phyloP scores from a whole-genome alignment of 2,113 vertebrate genomes.

The Girardinichthys multiradiatus region DNA sequence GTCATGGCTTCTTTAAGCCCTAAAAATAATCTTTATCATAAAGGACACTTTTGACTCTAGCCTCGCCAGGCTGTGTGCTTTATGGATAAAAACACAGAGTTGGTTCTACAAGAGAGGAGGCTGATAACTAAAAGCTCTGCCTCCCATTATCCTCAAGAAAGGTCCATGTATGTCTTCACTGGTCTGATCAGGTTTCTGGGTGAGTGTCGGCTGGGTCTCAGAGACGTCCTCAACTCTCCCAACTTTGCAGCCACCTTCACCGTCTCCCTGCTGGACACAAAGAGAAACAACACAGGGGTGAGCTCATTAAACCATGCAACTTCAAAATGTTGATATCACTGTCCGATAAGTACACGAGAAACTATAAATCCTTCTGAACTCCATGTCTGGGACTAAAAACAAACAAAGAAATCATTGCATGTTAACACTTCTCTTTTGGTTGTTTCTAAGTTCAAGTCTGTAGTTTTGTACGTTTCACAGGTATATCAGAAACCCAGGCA shows the following conservation, averaged over 20 bases:
- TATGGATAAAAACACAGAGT: too few species aligned
- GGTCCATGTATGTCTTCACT: neutral
- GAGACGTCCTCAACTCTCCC: conserved; percentile 86
- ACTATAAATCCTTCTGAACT: conserved; percentile 25
- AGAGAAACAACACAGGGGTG: conserved; percentile 91
- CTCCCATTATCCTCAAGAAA: neutral
- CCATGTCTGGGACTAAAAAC: conserved; percentile 42
- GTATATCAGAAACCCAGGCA: too few species aligned
- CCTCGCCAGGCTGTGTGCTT: too few species aligned
- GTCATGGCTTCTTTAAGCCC: too few species aligned
- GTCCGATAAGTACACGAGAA: neutral
- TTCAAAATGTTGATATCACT: conserved; percentile 9
- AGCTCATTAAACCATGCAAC: conserved; percentile 6
- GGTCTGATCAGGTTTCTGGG: conserved; percentile 87
- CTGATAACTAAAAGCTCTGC: too few species aligned
- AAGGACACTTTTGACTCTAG: too few species aligned
- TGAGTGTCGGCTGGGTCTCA: conserved; percentile 84
- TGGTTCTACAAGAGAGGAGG: too few species aligned
- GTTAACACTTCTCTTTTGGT: neutral
- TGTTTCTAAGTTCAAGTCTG: neutral
- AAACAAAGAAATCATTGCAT: neutral
- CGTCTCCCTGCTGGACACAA: conserved; percentile 86
- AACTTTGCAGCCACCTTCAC: conserved; percentile 87
- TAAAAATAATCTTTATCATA: too few species aligned
- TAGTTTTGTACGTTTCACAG: neutral